phyloP scores from a whole-genome alignment of 1,140 invertebrate species.

The Drosophila neocordata region DNA sequence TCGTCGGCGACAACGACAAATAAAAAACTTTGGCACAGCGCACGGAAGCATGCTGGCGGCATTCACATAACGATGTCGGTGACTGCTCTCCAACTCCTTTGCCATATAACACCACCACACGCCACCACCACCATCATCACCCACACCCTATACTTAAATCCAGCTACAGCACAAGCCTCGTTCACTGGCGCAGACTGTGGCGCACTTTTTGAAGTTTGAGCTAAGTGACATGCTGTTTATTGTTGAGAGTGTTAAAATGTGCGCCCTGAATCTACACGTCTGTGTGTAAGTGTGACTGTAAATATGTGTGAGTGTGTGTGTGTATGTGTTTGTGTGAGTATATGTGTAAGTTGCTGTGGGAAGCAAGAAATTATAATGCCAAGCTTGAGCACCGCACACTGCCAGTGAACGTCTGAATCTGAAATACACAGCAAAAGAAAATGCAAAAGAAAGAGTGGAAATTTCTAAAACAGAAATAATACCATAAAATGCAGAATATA shows the following conservation, averaged over 20 bases:
- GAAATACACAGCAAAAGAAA: constrained; percentile 53
- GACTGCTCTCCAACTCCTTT: constrained; percentile 45
- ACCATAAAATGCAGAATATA: neutral
- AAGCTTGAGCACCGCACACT: constrained; percentile 71
- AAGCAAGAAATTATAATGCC: constrained; percentile 81
- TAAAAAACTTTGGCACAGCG: constrained; percentile 64
- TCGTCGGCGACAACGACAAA: constrained; percentile 65
- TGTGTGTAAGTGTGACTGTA: constrained; percentile 4
- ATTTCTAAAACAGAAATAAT: neutral
- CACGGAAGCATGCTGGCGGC: constrained; percentile 78
- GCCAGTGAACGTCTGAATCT: constrained; percentile 27
- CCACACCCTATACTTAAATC: constrained; percentile 4
- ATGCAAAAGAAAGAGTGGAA: neutral
- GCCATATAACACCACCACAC: neutral
- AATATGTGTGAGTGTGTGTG: constrained; percentile 18
- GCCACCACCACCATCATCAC: constrained; percentile 13
- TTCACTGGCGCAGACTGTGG: constrained; percentile 44
- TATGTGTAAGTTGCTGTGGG: constrained; percentile 58
- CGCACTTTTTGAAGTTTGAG: constrained; percentile 81
- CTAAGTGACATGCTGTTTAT: constrained; percentile 83
- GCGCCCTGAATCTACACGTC: constrained; percentile 49
- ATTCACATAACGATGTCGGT: constrained; percentile 79
- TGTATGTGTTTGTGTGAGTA: constrained; percentile 14
- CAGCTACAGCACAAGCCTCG: constrained; percentile 1
- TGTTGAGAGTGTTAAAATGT: constrained; percentile 82